Evolutionary conservation across 2,797 vertebrate genomes (phyloP).

Genomic region (Ctenopoma kingsleyae): DNA sequence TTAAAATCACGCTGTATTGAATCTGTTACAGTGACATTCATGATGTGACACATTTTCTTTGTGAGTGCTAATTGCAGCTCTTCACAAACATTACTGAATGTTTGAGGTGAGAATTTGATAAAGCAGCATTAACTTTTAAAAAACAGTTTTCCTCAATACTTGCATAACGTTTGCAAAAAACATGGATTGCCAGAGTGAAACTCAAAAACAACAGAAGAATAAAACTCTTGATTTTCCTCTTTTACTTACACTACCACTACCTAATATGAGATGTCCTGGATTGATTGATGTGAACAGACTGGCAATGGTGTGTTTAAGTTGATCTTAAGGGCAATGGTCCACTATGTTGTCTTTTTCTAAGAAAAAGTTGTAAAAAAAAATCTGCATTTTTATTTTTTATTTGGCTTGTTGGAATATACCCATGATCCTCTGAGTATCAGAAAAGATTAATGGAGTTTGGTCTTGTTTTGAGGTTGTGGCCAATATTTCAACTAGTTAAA

Average conservation of each 20-base stretch:
- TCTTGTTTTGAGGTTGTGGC: not conserved
- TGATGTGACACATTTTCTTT: slow-evolving; percentile 42
- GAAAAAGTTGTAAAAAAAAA: too few species aligned
- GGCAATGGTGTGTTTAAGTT: too few species aligned
- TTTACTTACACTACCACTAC: too few species aligned
- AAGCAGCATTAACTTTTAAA: not conserved
- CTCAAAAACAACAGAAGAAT: not conserved
- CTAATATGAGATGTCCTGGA: too few species aligned
- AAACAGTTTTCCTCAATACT: not conserved
- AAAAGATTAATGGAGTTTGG: not conserved
- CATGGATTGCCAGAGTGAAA: not conserved
- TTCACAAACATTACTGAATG: slow-evolving; percentile 15
- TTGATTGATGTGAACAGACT: too few species aligned
- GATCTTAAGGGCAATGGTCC: too few species aligned
- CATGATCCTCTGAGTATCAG: not conserved
- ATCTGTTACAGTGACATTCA: slow-evolving; percentile 36
- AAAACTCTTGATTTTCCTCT: not conserved
- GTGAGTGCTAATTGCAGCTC: slow-evolving; percentile 22
- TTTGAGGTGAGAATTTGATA: slow-evolving; percentile 21
- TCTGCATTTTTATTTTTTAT: too few species aligned
- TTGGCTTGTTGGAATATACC: too few species aligned
- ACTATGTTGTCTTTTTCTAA: too few species aligned
- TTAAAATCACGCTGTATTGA: slow-evolving; percentile 30
- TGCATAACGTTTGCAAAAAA: not conserved
- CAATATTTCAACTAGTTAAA: not conserved